Evolutionary conservation across 2,888 invertebrate species (phyloP).

Genomic region (Nemapogon koenigi): DNA sequence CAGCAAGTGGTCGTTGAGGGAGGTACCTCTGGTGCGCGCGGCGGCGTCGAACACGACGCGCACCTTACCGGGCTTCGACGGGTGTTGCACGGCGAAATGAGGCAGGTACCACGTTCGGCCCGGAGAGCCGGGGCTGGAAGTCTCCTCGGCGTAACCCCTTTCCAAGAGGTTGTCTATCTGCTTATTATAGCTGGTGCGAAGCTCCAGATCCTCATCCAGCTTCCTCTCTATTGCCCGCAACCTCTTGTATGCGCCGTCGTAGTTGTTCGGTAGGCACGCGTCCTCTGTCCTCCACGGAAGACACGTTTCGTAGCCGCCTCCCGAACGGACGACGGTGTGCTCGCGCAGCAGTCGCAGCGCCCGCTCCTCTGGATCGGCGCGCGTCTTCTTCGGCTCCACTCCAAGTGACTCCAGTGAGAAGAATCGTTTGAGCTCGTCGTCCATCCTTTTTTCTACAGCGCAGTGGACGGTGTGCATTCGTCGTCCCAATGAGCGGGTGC

Average conservation of each 20-base stretch:
- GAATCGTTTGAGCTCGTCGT: background rate
- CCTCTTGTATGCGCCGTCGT: constrained; percentile 2
- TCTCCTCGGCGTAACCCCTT: constrained; percentile 14
- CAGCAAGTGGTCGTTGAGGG: no score
- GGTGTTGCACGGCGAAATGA: constrained; percentile 17
- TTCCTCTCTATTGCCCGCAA: constrained; percentile 11
- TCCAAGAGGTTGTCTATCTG: constrained; percentile 11
- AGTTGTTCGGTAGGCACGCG: constrained; percentile 11
- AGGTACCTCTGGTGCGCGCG: no score
- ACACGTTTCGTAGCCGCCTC: constrained; percentile 12
- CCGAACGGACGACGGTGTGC: background rate
- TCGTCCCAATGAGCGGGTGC: background rate
- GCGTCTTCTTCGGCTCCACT: no score
- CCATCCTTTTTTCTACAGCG: background rate
- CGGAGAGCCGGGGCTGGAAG: background rate
- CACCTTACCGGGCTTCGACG: constrained; percentile 22
- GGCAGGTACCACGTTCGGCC: constrained; percentile 15
- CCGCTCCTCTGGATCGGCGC: no score
- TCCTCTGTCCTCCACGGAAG: constrained; percentile 14
- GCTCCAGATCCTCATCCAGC: constrained; percentile 4
- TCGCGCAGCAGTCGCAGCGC: background rate
- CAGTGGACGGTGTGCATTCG: background rate
- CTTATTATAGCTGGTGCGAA: constrained; percentile 9
- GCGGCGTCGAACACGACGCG: no score
- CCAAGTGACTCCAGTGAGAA: background rate